Percentiles rank a stretch among this genome's conserved stretches.
Evolutionary conservation across 2,888 invertebrate species (phyloP).

Genomic region (Pachymerium ferrugineum): DNA sequence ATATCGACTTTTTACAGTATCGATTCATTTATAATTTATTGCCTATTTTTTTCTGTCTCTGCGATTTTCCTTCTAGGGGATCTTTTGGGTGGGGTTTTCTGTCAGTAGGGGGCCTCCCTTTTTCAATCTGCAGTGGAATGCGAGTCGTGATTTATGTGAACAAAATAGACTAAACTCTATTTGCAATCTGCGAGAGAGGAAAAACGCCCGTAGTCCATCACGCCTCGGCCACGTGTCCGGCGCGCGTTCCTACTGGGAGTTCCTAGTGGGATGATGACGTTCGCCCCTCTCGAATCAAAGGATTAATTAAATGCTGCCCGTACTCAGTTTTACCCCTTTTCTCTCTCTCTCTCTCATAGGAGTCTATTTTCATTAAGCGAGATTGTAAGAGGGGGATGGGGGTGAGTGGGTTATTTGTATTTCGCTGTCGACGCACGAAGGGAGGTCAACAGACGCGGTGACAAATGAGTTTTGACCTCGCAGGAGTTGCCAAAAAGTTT

Average conservation of each 20-base stretch:
- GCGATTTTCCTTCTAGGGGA: too few relatives aligned
- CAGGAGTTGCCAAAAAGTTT: neutral
- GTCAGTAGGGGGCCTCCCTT: too few relatives aligned
- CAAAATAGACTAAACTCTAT: too few relatives aligned
- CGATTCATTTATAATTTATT: too few relatives aligned
- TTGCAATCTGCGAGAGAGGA: too few relatives aligned
- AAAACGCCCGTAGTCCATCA: neutral
- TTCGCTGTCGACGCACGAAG: conserved; percentile 9
- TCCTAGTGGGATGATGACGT: neutral
- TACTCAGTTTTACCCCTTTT: neutral
- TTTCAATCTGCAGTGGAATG: too few relatives aligned
- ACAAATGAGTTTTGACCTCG: conserved; percentile 13
- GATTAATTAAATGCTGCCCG: neutral
- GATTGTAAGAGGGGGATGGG: too few relatives aligned
- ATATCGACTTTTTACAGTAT: too few relatives aligned
- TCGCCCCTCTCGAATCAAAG: neutral
- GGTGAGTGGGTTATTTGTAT: neutral
- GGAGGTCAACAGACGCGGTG: conserved; percentile 13
- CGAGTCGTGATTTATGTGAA: too few relatives aligned
- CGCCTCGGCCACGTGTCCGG: neutral
- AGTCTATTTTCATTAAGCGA: neutral
- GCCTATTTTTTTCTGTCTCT: too few relatives aligned
- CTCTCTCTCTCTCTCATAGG: neutral
- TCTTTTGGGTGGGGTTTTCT: too few relatives aligned
- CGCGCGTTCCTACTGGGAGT: too few relatives aligned